Conservation (phyloP, 2,888 invertebrate species). For the Amiota minor region DNA sequence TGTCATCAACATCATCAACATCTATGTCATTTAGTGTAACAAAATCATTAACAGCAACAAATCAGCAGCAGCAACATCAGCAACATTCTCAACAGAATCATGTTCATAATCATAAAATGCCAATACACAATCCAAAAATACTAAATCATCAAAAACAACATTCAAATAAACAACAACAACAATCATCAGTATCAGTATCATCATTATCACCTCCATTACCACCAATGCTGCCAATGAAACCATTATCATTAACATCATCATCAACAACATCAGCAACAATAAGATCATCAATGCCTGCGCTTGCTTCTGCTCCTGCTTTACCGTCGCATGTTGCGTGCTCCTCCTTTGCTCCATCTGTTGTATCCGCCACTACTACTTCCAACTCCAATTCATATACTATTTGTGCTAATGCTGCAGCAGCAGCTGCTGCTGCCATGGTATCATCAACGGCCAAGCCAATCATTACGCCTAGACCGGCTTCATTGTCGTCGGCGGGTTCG, state of each 20-base stretch:
- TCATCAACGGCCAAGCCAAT: conserved; percentile 73
- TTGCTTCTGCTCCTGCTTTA: conserved; percentile 34
- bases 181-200: conserved; percentile 31
- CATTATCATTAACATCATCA: conserved; percentile 36
- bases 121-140: conserved; percentile 40
- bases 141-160: conserved; percentile 49
- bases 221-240: conserved; percentile 7
- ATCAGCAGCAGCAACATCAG: background rate
- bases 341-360: conserved; percentile 23
- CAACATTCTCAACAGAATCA: conserved; percentile 14
- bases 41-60: background rate
- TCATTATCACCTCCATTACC: conserved; percentile 28
- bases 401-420: conserved; percentile 48
- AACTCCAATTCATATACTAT: conserved; percentile 50
- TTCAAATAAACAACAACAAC: conserved; percentile 33
- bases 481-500: conserved; percentile 70
- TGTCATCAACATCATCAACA: conserved; percentile 34
- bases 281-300: conserved; percentile 46
- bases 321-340: conserved; percentile 26
- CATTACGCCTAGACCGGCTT: conserved; percentile 74
- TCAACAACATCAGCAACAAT: conserved; percentile 42
- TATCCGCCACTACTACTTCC: conserved; percentile 20
- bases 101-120: conserved; percentile 51
- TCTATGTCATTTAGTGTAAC: conserved; percentile 13
- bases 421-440: conserved; percentile 49